These are phyloP conservation scores for Ruditapes philippinarum DNA, from an alignment of 1,140 invertebrate genomes.

Conservation along the genomic window DNA sequence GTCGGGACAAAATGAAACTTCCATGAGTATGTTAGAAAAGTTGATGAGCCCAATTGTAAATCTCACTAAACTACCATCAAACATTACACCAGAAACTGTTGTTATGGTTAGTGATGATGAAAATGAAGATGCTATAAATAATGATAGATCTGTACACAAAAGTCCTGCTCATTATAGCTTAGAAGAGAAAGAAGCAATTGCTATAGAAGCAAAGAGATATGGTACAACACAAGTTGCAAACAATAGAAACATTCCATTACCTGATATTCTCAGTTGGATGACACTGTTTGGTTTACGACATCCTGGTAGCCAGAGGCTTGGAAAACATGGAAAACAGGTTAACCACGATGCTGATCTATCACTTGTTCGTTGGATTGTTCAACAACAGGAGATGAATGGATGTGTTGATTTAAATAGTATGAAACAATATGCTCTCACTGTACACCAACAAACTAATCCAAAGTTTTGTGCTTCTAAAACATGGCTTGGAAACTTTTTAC, in stretches of 20 bases:
- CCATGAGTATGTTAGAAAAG: constrained; percentile 58
- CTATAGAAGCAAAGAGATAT: constrained; percentile 58
- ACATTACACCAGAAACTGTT: constrained; percentile 54
- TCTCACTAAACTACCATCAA: constrained; percentile 48
- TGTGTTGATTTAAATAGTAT: constrained; percentile 54
- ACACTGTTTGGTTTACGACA: constrained; percentile 53
- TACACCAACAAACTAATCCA: constrained; percentile 41
- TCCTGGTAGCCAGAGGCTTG: constrained; percentile 16
- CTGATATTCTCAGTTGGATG: constrained; percentile 59
- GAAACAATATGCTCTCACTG: constrained; percentile 56
- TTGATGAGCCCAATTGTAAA: constrained; percentile 63
- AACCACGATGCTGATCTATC: constrained; percentile 18
- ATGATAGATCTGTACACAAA: not conserved
- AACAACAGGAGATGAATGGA: constrained; percentile 54
- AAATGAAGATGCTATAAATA: not conserved
- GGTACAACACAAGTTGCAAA: constrained; percentile 56
- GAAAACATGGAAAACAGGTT: constrained; percentile 29
- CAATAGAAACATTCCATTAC: constrained; percentile 43
- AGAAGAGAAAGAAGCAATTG: constrained; percentile 60
- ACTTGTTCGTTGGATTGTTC: constrained; percentile 37
- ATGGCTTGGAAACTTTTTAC: constrained; percentile 56
- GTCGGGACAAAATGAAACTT: constrained; percentile 7
- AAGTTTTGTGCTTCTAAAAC: constrained; percentile 58
- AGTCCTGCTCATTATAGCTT: constrained; percentile 19
- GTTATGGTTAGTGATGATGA: constrained; percentile 65